Evolutionary conservation across 2,888 invertebrate genomes (phyloP).

Genomic region (Erebia aethiops): DNA sequence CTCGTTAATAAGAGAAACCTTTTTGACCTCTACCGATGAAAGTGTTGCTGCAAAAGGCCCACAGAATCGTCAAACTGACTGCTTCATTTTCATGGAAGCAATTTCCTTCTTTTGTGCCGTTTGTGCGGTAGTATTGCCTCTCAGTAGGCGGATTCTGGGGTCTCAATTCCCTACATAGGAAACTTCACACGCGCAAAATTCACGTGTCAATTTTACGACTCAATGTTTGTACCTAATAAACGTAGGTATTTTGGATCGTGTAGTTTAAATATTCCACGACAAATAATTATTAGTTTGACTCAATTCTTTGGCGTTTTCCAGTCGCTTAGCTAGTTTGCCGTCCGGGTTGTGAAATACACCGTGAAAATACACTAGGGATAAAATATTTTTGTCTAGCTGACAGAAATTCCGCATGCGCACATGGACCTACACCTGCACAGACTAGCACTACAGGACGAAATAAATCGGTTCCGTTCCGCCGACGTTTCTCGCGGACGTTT

Average conservation of each 20-base stretch:
- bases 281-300: background rate
- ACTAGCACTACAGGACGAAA: too few relatives aligned
- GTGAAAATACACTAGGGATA: too few relatives aligned
- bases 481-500: too few relatives aligned
- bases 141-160: conserved; percentile 67
- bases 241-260: conserved; percentile 22
- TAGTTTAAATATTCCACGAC: background rate
- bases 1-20: background rate
- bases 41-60: conserved; percentile 64
- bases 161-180: conserved; percentile 58
- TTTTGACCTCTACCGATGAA: conserved; percentile 41
- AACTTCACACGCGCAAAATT: conserved; percentile 51
- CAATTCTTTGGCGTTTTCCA: too few relatives aligned
- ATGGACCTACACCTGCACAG: too few relatives aligned
- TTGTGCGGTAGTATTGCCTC: conserved; percentile 65
- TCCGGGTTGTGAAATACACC: too few relatives aligned
- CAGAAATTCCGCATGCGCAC: too few relatives aligned
- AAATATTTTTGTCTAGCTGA: too few relatives aligned
- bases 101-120: conserved; percentile 67
- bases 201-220: conserved; percentile 39
- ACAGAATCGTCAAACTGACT: conserved; percentile 68
- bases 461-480: too few relatives aligned
- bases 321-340: too few relatives aligned
- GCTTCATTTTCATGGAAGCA: conserved; percentile 74
- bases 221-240: conserved; percentile 24